These are phyloP conservation scores for Beris chalybata DNA, from an alignment of 2,888 invertebrate genomes.

Conservation along the genomic window DNA sequence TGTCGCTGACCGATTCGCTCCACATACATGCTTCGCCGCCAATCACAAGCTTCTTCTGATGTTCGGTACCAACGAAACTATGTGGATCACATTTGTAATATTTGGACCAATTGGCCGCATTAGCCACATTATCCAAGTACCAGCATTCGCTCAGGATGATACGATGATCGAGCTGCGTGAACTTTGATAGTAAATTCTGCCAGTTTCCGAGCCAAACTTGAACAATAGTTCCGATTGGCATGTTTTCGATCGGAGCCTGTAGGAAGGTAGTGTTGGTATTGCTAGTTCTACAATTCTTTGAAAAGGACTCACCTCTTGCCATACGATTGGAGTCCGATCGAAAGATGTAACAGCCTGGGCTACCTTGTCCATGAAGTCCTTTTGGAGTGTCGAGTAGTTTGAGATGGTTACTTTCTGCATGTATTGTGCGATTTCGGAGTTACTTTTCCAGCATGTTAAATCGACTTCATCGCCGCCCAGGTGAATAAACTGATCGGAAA, in stretches of 20 bases:
- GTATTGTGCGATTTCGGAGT: slow-evolving; percentile 65
- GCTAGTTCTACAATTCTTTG: neutral
- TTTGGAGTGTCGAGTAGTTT: slow-evolving; percentile 63
- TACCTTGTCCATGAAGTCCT: slow-evolving; percentile 67
- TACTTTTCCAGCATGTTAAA: slow-evolving; percentile 76
- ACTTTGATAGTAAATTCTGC: slow-evolving; percentile 49
- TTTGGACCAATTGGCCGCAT: slow-evolving; percentile 70
- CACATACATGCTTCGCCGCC: slow-evolving; percentile 95
- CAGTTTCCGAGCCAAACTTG: slow-evolving; percentile 74
- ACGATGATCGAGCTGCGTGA: slow-evolving; percentile 65
- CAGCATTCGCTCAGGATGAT: slow-evolving; percentile 80
- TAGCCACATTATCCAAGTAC: slow-evolving; percentile 78
- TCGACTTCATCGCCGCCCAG: slow-evolving; percentile 92
- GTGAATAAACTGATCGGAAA: slow-evolving; percentile 84
- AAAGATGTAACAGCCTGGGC: slow-evolving; percentile 59
- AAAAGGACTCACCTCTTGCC: slow-evolving; percentile 74
- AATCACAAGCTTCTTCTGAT: slow-evolving; percentile 67
- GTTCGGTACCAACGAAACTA: slow-evolving; percentile 57
- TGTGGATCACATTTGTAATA: slow-evolving; percentile 73
- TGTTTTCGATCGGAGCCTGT: slow-evolving; percentile 45
- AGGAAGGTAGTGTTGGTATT: neutral
- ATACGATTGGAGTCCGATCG: slow-evolving; percentile 65
- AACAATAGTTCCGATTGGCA: slow-evolving; percentile 69
- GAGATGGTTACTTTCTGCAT: slow-evolving; percentile 63
- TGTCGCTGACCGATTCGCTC: slow-evolving; percentile 80